Conservation (phyloP, 2,888 invertebrate genomes). For the Drosophila bunnanda region DNA sequence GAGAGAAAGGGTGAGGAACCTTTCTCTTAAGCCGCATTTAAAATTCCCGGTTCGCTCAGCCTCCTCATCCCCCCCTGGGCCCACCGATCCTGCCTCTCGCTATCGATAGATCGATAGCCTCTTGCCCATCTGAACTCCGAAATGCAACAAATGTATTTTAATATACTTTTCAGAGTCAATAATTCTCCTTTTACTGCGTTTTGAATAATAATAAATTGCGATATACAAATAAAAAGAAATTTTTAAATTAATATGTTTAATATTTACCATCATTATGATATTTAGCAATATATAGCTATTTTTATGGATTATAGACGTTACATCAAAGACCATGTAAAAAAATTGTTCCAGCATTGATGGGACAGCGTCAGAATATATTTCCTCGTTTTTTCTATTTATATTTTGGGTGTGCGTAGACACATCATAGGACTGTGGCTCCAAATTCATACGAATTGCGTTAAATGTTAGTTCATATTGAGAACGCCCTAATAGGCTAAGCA, state of each 20-base stretch:
- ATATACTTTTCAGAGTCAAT: too few species aligned
- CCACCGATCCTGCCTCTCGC: too few species aligned
- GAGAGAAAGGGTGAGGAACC: too few species aligned
- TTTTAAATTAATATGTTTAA: neutral
- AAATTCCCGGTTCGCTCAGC: too few species aligned
- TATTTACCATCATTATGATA: constrained; percentile 94
- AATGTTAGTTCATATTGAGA: constrained; percentile 22
- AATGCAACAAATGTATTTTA: too few species aligned
- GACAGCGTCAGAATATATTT: neutral
- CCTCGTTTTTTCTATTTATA: neutral
- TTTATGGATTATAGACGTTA: constrained; percentile 89
- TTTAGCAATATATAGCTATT: constrained; percentile 94
- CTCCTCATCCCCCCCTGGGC: too few species aligned
- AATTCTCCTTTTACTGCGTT: too few species aligned
- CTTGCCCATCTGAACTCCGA: too few species aligned
- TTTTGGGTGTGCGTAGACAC: neutral
- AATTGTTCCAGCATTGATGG: constrained; percentile 87
- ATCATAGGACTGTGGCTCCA: constrained; percentile 29
- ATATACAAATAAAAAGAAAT: neutral
- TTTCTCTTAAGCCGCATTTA: too few species aligned
- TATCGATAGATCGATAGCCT: too few species aligned
- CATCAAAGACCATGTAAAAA: constrained; percentile 87
- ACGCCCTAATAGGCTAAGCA: constrained; percentile 86
- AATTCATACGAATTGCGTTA: constrained; percentile 46
- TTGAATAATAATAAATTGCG: too few species aligned